These are phyloP conservation scores for Marronus borbonicus DNA, from an alignment of 2,888 invertebrate species.

Conservation along the genomic window DNA sequence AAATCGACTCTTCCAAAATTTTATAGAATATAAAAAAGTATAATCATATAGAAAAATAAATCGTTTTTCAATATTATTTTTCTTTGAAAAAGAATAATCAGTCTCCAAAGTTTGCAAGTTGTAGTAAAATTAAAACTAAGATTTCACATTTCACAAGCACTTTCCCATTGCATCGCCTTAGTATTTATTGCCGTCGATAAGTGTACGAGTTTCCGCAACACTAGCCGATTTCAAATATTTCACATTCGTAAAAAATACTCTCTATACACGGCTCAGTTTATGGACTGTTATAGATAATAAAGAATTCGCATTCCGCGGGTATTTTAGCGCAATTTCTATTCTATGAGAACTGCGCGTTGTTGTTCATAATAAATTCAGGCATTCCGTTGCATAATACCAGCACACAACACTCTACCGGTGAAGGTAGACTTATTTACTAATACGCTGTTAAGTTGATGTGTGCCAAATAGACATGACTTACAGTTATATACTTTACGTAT, in stretches of 20 bases:
- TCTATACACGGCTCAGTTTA: neutral
- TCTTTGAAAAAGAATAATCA: too few species aligned
- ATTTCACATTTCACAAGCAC: neutral
- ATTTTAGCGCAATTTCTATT: conserved; percentile 28
- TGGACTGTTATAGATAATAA: conserved; percentile 27
- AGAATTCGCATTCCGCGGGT: conserved; percentile 20
- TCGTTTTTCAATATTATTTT: too few species aligned
- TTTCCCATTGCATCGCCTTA: neutral
- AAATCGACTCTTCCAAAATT: too few species aligned
- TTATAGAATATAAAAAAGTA: too few species aligned
- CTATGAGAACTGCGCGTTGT: conserved; percentile 32
- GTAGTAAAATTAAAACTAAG: neutral
- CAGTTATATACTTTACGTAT: too few species aligned
- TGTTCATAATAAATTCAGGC: conserved; percentile 31
- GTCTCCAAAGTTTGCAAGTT: neutral
- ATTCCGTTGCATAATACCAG: conserved; percentile 27
- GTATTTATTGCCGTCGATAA: conserved; percentile 11
- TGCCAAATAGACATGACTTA: too few species aligned
- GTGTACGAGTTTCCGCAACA: neutral
- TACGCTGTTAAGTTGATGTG: neutral
- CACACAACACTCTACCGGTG: neutral
- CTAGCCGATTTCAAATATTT: conserved; percentile 20
- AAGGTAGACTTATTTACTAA: conserved; percentile 6
- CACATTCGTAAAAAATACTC: conserved; percentile 16
- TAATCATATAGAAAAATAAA: too few species aligned